Conservation (phyloP, 37 sponge, comb jelly and placozoan genomes). For the Crambe crambe region DNA sequence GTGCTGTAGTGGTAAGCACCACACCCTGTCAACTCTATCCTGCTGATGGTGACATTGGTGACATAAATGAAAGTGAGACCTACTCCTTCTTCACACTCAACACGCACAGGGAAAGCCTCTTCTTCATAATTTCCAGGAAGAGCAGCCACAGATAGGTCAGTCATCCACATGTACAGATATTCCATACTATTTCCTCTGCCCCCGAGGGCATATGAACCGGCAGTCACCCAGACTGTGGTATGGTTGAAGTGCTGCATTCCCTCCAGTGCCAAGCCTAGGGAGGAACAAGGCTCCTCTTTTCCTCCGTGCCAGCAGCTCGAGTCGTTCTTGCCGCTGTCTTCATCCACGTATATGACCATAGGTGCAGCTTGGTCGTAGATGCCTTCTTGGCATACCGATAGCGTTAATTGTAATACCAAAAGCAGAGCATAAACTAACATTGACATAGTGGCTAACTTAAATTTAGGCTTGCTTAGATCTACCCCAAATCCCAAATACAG, state of each 20-base stretch:
- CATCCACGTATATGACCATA: neutral
- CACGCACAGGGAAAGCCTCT: neutral
- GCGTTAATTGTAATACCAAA: neutral
- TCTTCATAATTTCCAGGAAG: neutral
- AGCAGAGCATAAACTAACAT: too few species aligned
- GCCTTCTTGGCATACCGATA: neutral
- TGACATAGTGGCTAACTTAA: neutral
- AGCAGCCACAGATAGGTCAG: neutral
- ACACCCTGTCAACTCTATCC: slow-evolving; percentile 32
- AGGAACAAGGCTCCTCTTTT: neutral
- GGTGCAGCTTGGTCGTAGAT: neutral
- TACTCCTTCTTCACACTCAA: neutral
- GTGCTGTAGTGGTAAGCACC: slow-evolving; percentile 47
- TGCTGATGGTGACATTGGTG: slow-evolving; percentile 21
- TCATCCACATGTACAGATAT: neutral
- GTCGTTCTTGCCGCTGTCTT: neutral
- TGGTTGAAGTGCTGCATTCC: neutral
- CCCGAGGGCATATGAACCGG: neutral
- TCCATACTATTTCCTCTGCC: neutral
- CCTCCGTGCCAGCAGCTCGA: neutral
- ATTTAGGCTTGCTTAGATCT: too few species aligned
- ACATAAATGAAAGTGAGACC: slow-evolving; percentile 32
- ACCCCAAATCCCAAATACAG: too few species aligned
- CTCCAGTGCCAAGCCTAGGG: neutral
- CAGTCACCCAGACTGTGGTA: neutral